These are phyloP conservation scores for Pampusana beccarii DNA, from an alignment of 2,113 vertebrate species.

Conservation along the genomic window DNA sequence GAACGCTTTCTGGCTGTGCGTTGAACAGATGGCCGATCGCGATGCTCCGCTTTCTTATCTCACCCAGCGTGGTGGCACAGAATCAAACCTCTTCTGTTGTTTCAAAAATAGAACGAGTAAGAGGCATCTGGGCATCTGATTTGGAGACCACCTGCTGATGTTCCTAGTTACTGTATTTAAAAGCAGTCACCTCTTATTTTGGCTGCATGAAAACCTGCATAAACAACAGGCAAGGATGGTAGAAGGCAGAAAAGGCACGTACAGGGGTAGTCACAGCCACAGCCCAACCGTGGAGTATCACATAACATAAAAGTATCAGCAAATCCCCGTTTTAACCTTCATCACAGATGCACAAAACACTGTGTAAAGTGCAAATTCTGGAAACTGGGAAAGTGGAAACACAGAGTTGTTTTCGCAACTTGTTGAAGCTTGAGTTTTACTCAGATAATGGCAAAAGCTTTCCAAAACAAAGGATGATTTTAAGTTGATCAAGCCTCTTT, in stretches of 20 bases:
- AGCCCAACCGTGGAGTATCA: neutral
- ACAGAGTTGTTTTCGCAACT: neutral
- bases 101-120: neutral
- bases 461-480: neutral
- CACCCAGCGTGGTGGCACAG: rapidly evolving
- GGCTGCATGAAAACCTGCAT: rapidly evolving
- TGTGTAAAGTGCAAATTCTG: rapidly evolving
- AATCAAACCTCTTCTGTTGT: neutral
- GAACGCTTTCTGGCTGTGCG: rapidly evolving
- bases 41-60: neutral
- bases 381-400: neutral
- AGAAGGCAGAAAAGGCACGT: neutral
- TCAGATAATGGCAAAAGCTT: neutral
- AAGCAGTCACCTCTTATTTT: neutral
- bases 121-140: neutral
- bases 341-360: neutral
- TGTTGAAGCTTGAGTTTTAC: neutral
- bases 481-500: neutral
- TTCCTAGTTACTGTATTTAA: neutral
- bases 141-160: neutral
- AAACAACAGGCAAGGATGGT: rapidly evolving
- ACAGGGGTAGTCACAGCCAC: neutral
- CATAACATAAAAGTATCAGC: neutral
- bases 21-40: neutral
- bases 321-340: neutral